These are phyloP conservation scores for Regulus satrapa DNA, from an alignment of 2,113 vertebrate genomes.

Conservation along the genomic window DNA sequence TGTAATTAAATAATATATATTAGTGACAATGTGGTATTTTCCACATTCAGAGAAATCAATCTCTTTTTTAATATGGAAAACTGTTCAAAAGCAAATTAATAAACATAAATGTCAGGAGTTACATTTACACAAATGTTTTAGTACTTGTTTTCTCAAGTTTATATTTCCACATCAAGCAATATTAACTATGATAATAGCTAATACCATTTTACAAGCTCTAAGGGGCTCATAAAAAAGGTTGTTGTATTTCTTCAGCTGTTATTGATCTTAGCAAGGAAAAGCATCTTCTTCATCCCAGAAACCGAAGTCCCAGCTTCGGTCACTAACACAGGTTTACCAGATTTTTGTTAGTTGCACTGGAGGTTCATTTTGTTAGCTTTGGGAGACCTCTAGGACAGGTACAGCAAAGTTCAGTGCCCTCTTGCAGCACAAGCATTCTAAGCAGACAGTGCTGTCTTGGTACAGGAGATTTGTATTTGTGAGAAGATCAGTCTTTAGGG, in stretches of 20 bases:
- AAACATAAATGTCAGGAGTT: constrained; percentile 45
- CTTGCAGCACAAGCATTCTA: background rate
- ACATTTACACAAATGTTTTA: constrained; percentile 51
- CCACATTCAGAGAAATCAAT: constrained; percentile 21
- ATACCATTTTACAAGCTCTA: constrained; percentile 8
- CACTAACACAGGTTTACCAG: background rate
- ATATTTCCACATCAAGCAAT: constrained; percentile 40
- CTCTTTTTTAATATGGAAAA: constrained; percentile 33
- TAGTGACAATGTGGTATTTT: constrained; percentile 54
- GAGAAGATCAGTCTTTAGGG: background rate
- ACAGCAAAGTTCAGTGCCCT: background rate
- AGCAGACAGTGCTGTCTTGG: background rate
- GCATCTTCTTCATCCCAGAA: background rate
- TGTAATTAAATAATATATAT: constrained; percentile 57
- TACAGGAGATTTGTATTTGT: background rate
- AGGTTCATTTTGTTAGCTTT: background rate
- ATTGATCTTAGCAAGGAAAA: background rate
- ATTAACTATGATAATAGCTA: constrained; percentile 50
- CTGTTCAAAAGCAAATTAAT: constrained; percentile 40
- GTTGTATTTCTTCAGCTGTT: constrained; percentile 46
- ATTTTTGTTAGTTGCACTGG: background rate
- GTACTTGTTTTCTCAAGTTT: constrained; percentile 40
- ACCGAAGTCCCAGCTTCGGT: background rate
- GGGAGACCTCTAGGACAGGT: background rate
- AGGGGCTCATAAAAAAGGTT: background rate